phyloP scores from a whole-genome alignment of 2,888 invertebrate genomes.

The Standfussiana lucernea region DNA sequence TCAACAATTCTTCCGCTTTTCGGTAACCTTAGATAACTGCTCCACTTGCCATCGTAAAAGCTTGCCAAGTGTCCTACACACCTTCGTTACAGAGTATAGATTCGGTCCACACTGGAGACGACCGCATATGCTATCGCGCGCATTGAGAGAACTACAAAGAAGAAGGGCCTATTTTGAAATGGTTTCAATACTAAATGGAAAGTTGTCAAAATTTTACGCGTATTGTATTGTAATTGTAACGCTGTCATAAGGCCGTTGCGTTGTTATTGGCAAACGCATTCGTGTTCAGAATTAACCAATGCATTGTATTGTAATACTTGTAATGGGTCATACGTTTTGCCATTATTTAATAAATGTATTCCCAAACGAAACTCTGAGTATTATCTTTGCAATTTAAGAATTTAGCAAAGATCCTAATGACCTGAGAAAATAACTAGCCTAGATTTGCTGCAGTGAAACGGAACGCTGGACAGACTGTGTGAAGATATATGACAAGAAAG shows the following conservation, averaged over 20 bases:
- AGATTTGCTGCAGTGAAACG: not conserved
- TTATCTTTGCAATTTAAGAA: constrained; percentile 21
- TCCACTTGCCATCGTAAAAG: not conserved
- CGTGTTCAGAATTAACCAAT: constrained; percentile 61
- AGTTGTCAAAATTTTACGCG: constrained; percentile 48
- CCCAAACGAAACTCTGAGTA: constrained; percentile 20
- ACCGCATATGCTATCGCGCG: not conserved
- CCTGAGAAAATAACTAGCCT: not conserved
- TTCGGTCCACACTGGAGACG: not conserved
- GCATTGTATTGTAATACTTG: constrained; percentile 57
- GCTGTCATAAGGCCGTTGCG: constrained; percentile 39
- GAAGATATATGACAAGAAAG: not conserved
- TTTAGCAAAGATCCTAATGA: not conserved
- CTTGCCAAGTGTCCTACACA: not conserved
- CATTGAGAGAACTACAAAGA: not conserved
- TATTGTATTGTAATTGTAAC: constrained; percentile 23
- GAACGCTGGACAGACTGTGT: not conserved
- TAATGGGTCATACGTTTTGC: constrained; percentile 49
- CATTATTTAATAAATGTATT: constrained; percentile 44
- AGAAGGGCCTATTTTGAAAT: constrained; percentile 23
- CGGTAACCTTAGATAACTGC: not conserved
- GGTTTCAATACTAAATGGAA: constrained; percentile 40
- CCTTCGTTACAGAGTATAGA: not conserved
- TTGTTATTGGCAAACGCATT: constrained; percentile 43
- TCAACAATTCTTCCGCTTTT: not conserved